A percentile compares a stretch with the other conserved stretches of the same genome.
Conservation (phyloP, 2,113 vertebrate genomes). For the Ibidorhyncha struthersii region DNA sequence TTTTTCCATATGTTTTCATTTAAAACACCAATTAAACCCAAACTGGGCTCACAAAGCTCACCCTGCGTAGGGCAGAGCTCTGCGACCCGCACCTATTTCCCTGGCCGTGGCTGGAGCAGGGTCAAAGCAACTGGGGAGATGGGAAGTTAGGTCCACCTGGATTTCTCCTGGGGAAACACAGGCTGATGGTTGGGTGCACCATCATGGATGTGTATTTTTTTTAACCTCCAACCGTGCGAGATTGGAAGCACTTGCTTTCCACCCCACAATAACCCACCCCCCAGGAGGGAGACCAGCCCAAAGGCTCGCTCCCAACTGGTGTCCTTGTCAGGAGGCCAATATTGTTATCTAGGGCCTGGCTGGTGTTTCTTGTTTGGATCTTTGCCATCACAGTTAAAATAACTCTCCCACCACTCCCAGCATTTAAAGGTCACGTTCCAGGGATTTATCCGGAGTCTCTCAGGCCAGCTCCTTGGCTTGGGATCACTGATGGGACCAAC, state of each 20-base stretch:
- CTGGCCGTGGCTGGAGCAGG: background rate
- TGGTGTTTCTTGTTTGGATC: conserved; percentile 12
- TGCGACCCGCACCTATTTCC: rapidly evolving
- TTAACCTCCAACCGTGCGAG: background rate
- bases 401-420: conserved; percentile 42
- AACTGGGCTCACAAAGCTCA: background rate
- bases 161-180: background rate
- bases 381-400: background rate
- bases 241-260: background rate
- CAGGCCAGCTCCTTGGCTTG: background rate
- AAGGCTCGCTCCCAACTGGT: background rate
- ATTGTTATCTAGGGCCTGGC: conserved; percentile 34
- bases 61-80: background rate
- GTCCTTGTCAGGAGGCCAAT: conserved; percentile 31
- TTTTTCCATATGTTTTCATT: background rate
- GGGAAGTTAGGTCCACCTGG: background rate
- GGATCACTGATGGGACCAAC: rapidly evolving
- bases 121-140: background rate
- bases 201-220: no score
- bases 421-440: conserved; percentile 38
- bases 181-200: background rate
- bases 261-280: rapidly evolving
- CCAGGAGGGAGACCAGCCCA: background rate
- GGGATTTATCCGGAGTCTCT: background rate
- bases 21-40: background rate